A percentile compares a stretch with the other conserved stretches of the same genome.
phyloP scores from a whole-genome alignment of 2,888 invertebrate species.

The Tetramorium bicarinatum region DNA sequence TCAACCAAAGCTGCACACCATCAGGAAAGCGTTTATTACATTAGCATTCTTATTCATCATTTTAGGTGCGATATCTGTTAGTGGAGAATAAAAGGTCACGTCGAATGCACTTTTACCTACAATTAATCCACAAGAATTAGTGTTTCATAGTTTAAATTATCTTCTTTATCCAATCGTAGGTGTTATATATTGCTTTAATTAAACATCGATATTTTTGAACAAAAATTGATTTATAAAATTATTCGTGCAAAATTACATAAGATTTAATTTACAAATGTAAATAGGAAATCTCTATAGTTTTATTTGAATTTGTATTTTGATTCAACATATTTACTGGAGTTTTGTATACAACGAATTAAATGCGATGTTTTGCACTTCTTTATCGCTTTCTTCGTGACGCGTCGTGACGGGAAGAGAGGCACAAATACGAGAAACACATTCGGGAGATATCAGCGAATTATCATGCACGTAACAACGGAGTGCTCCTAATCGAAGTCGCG shows the following conservation, averaged over 20 bases:
- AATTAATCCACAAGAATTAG: slow-evolving; percentile 17
- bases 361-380: background rate
- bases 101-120: background rate
- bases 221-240: background rate
- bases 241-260: slow-evolving; percentile 2
- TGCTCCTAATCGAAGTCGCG: slow-evolving; percentile 67
- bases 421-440: slow-evolving; percentile 13
- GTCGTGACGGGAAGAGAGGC: background rate
- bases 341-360: background rate
- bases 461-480: slow-evolving; percentile 59
- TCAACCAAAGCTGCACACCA: slow-evolving; percentile 25
- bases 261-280: background rate
- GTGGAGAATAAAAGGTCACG: slow-evolving; percentile 2
- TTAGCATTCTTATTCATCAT: slow-evolving; percentile 35
- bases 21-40: slow-evolving; percentile 28
- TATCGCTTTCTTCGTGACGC: background rate
- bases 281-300: background rate
- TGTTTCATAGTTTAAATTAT: slow-evolving; percentile 3
- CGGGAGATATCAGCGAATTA: slow-evolving; percentile 52
- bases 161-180: background rate
- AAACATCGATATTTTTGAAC: background rate
- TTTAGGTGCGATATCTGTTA: slow-evolving; percentile 9
- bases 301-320: background rate
- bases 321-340: background rate
- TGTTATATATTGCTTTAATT: background rate